Conservation (phyloP, 2,888 invertebrate species). For the Nephrotoma guestfalica region DNA sequence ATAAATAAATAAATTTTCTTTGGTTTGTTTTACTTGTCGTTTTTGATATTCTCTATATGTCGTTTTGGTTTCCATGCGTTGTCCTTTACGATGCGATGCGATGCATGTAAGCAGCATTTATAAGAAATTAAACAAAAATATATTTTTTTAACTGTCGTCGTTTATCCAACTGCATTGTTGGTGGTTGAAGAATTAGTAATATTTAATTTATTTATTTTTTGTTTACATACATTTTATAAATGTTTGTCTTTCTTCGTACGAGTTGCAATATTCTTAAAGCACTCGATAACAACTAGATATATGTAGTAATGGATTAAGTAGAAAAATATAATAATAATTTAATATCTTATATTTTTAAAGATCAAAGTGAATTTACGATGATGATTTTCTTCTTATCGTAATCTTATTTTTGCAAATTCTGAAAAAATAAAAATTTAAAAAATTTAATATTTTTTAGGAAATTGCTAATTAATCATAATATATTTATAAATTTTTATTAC, state of each 20-base stretch:
- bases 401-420: background rate
- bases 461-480: background rate
- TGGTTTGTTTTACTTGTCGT: background rate
- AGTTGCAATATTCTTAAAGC: background rate
- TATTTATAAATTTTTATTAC: background rate
- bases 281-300: background rate
- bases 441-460: background rate
- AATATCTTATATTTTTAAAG: background rate
- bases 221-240: no score
- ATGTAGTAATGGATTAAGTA: background rate
- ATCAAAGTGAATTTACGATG: background rate
- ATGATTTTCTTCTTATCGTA: background rate
- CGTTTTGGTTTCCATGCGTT: background rate
- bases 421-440: background rate
- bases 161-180: background rate
- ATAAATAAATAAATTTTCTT: background rate
- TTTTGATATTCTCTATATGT: background rate
- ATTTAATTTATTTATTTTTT: background rate
- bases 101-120: background rate
- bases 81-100: background rate
- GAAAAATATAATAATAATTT: background rate
- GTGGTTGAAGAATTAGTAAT: background rate
- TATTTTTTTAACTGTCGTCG: background rate
- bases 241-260: background rate
- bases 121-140: background rate